phyloP scores from a whole-genome alignment of 2,888 invertebrate species.

The Junonia oenone region DNA sequence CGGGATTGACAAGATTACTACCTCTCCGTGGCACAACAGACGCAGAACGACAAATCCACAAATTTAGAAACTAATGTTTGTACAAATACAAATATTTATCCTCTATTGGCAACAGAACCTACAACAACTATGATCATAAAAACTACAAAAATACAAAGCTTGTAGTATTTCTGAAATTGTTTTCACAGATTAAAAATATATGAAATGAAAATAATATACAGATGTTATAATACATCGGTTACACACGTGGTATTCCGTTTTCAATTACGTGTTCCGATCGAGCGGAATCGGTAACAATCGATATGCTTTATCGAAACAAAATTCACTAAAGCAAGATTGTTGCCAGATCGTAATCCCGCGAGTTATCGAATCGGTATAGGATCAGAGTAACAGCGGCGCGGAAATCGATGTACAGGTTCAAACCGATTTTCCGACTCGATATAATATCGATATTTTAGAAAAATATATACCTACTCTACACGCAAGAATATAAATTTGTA shows the following conservation, averaged over 20 bases:
- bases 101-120: too few relatives aligned
- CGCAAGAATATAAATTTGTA: too few relatives aligned
- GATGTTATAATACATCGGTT: too few relatives aligned
- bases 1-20: too few relatives aligned
- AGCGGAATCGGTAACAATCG: slow-evolving; percentile 7
- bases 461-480: too few relatives aligned
- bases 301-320: slow-evolving; percentile 21
- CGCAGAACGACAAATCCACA: neutral
- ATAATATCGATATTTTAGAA: slow-evolving; percentile 13
- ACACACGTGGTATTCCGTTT: neutral
- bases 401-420: slow-evolving; percentile 10
- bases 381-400: slow-evolving; percentile 13
- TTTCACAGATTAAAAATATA: neutral
- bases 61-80: too few relatives aligned
- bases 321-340: slow-evolving; percentile 26
- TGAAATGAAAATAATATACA: too few relatives aligned
- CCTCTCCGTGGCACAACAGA: too few relatives aligned
- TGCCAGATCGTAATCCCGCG: slow-evolving; percentile 26
- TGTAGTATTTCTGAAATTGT: neutral
- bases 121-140: too few relatives aligned
- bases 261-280: slow-evolving; percentile 7
- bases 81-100: too few relatives aligned
- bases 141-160: too few relatives aligned
- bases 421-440: slow-evolving; percentile 20
- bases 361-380: slow-evolving; percentile 24